Evolutionary conservation across 2,888 invertebrate species (phyloP), one percentile per base, ranked within the genome.

Genomic region (Cheilosia impressa): DNA sequence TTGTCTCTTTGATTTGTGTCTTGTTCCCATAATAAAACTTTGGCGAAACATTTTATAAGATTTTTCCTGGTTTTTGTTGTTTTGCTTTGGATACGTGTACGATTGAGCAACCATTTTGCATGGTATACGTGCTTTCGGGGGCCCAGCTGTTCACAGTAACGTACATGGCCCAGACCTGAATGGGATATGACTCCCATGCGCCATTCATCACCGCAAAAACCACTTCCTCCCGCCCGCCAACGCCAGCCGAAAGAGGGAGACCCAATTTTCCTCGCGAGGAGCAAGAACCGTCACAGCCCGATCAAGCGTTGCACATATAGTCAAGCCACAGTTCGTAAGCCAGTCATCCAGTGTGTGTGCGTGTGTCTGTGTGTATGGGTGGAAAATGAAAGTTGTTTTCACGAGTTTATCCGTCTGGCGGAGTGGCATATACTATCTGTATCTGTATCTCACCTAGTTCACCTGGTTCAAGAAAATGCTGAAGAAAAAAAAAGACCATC

Each of bases 351-450:
- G 10, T 24, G 9, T 31, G 43, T 55, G 31, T 43, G 10, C 17
- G 9, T 31, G 43, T 55, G 31, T 43, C 13, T 75, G 34, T 72
- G 80, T 62, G 57, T 15, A 50, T 65, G 53, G 58, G 68, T 77
- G 71, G 78, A 87, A 87, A 87, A 87, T 87, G 87, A 87, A 87
- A 87, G 87, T 87, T 87, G 87, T 87, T 87, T 87, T 82, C 82
- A 82, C 87, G 87, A 87, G 82, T 87, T 82, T 81, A 55, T 75
- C 80, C 63, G 80, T 55, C 79, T 79, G 68, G 69, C 72, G 62
- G 65, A 72, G 52, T 79, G 68, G 73, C 84, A 76, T 84, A 80
- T 55, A 76, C 47, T 68, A 62, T 77, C 77, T 79, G 66, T 73
- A 50, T 73, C 68, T 69, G 84, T 85, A 69, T 85, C 85, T 85